Percentiles rank a stretch among this genome's conserved stretches.
phyloP scores from a whole-genome alignment of 1,140 invertebrate genomes.

The Idris sp. region DNA sequence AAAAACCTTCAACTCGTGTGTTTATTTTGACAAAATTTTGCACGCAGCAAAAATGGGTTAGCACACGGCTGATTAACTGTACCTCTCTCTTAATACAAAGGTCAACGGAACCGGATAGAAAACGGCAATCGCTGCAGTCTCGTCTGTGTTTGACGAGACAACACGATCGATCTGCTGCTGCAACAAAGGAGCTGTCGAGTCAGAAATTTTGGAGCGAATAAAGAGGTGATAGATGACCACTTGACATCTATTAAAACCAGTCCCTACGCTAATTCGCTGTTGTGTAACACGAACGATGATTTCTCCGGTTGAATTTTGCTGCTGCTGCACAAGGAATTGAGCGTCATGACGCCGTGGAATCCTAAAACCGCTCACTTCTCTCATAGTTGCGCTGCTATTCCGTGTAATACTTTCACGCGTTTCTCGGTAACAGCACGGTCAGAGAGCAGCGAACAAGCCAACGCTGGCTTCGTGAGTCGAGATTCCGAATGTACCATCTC shows the following conservation, averaged over 20 bases:
- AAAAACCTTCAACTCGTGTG: conserved; percentile 4
- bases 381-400: conserved; percentile 51
- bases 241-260: conserved; percentile 16
- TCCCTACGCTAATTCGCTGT: conserved; percentile 9
- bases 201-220: conserved; percentile 12
- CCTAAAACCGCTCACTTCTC: conserved; percentile 55
- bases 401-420: conserved; percentile 59
- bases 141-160: conserved; percentile 1
- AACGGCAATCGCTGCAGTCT: conserved; percentile 10
- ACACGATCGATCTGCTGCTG: conserved; percentile 17
- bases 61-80: conserved; percentile 34
- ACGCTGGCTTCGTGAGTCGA: conserved; percentile 35
- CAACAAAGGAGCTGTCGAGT: conserved; percentile 16
- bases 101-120: conserved; percentile 26
- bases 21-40: conserved; percentile 35
- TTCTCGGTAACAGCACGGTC: conserved; percentile 54
- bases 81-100: conserved; percentile 5
- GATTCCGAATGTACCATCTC: conserved; percentile 54
- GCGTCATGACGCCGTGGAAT: conserved; percentile 48
- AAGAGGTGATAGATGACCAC: conserved; percentile 10
- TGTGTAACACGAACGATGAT: conserved; percentile 20
- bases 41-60: conserved; percentile 46
- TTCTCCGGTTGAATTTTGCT: conserved; percentile 15
- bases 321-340: conserved; percentile 21
- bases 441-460: conserved; percentile 33